These are phyloP conservation scores for Antechinus flavipes DNA, from an alignment of 2,113 vertebrate genomes.

Conservation along the genomic window DNA sequence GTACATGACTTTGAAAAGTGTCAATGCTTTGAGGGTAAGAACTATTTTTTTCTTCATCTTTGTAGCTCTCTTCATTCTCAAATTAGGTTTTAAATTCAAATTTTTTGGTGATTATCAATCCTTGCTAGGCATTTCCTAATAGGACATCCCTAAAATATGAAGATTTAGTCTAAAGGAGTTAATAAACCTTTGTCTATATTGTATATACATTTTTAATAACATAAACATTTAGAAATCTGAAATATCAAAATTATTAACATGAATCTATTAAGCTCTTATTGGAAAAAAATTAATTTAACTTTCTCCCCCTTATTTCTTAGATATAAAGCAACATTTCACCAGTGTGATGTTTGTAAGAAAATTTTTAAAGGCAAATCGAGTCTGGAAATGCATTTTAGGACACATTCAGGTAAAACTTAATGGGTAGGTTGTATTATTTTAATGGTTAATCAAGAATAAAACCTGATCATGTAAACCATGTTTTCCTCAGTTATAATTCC, in stretches of 20 bases:
- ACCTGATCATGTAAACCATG: not conserved
- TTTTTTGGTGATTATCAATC: not conserved
- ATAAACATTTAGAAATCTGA: not conserved
- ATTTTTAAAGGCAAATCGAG: constrained; percentile 99
- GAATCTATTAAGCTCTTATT: not conserved
- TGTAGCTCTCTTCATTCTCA: not conserved
- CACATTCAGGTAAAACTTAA: constrained; percentile 93
- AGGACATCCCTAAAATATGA: constrained; percentile 10
- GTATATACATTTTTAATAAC: not conserved
- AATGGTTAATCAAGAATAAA: constrained; percentile 33
- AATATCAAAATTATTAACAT: constrained; percentile 43
- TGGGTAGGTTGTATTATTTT: not conserved
- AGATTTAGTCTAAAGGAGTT: not conserved
- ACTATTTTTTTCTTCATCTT: not conserved
- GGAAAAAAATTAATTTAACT: constrained; percentile 55
- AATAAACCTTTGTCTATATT: not conserved
- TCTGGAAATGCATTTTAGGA: constrained; percentile 99
- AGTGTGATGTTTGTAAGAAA: constrained; percentile 99
- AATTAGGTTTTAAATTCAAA: not conserved
- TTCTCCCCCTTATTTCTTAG: constrained; percentile 83
- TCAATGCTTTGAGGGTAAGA: not conserved
- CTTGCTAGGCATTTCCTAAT: constrained; percentile 38
- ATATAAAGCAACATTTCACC: constrained; percentile 98
- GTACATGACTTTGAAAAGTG: not conserved
- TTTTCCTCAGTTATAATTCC: not conserved